Conservation (phyloP, 2,888 invertebrate genomes). For the Sacculina carcini region DNA sequence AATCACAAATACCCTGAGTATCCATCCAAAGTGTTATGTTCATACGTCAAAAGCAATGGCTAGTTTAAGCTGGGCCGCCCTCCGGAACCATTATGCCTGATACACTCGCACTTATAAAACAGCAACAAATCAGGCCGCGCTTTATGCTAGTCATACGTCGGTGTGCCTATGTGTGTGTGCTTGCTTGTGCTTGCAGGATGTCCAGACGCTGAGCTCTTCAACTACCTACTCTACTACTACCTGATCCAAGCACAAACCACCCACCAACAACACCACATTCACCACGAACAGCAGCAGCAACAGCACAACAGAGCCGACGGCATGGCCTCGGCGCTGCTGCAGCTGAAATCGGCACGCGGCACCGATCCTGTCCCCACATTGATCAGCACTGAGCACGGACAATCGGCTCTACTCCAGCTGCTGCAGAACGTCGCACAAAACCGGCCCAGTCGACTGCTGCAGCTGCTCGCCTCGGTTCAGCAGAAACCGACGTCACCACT, state of each 20-base stretch:
- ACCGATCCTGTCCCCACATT: not conserved
- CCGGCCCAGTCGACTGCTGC: not conserved
- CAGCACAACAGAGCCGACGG: not conserved
- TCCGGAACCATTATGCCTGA: too few relatives aligned
- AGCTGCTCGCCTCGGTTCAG: not conserved
- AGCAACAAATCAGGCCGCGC: too few relatives aligned
- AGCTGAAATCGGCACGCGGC: not conserved
- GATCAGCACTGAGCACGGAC: not conserved
- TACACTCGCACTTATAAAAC: too few relatives aligned
- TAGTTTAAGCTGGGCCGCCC: too few relatives aligned
- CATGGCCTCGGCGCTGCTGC: slow-evolving; percentile 1
- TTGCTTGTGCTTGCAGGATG: too few relatives aligned
- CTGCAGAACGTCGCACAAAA: slow-evolving; percentile 1
- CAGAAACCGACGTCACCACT: too few relatives aligned
- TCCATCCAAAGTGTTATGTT: too few relatives aligned
- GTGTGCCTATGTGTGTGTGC: too few relatives aligned
- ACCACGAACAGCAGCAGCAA: too few relatives aligned
- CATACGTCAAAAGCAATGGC: too few relatives aligned
- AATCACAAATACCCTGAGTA: too few relatives aligned
- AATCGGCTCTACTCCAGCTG: not conserved
- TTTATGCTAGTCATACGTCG: too few relatives aligned
- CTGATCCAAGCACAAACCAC: slow-evolving; percentile 1
- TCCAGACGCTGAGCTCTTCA: slow-evolving; percentile 1
- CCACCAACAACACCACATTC: not conserved
- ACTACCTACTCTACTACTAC: slow-evolving; percentile 4